These are phyloP conservation scores for Hyppa rectilinea DNA, from an alignment of 2,888 invertebrate genomes.

Conservation along the genomic window DNA sequence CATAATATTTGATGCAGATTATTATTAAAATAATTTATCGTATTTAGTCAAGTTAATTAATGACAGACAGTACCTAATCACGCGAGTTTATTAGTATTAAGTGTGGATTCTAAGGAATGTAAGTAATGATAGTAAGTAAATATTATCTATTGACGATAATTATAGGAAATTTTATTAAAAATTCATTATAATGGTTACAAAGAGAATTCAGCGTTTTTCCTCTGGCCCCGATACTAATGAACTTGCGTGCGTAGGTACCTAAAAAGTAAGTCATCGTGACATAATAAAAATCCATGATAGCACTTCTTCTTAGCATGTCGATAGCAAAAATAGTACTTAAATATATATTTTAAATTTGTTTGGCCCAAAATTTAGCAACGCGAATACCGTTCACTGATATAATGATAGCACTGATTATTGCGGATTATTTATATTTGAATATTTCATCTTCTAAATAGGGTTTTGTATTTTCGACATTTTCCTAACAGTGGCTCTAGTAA, in stretches of 20 bases:
- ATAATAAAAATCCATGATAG: slow-evolving; percentile 27
- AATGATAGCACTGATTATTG: slow-evolving; percentile 8
- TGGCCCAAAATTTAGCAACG: too few relatives aligned
- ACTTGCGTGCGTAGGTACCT: slow-evolving; percentile 12
- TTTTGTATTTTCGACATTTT: not conserved
- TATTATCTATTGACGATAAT: not conserved
- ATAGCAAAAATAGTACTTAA: too few relatives aligned
- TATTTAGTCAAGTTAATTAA: not conserved
- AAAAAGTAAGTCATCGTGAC: slow-evolving; percentile 18
- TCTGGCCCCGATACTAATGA: slow-evolving; percentile 16
- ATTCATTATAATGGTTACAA: not conserved
- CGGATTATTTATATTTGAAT: slow-evolving; percentile 20
- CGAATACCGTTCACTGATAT: too few relatives aligned
- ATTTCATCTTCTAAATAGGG: not conserved
- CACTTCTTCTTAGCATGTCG: too few relatives aligned
- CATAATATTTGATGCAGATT: not conserved
- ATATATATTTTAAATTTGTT: too few relatives aligned
- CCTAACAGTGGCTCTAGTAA: not conserved
- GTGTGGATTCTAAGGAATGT: not conserved
- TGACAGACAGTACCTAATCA: not conserved
- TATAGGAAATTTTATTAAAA: not conserved
- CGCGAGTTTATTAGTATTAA: not conserved
- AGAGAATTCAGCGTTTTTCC: slow-evolving; percentile 10
- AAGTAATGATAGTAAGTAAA: not conserved
- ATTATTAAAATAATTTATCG: not conserved